Base-by-base conservation (phyloP, 2,113 vertebrate species). In the Labeo catla region DNA sequence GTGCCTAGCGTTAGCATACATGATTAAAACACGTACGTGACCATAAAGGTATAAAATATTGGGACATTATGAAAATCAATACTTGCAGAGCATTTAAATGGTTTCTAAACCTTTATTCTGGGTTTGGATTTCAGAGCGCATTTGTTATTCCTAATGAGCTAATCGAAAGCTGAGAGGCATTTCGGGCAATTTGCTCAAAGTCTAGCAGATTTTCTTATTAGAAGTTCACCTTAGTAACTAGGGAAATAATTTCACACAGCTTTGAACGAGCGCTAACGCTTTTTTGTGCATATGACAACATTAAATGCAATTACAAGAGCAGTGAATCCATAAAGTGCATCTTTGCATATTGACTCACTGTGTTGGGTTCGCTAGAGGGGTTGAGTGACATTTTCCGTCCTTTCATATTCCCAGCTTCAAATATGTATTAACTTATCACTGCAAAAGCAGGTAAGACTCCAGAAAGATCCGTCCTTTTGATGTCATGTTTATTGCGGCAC, bases 401-500 rank as follows among this genome's bases (percentile, higher is more conserved):
- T 93, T 94, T 95, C 93, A 94, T 95, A 93, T 91, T 91, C 90
- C 66, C 76, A 86, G 91, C 93, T 94, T 93, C 93, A 88, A 86
- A 88, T 87, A 92, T 93, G 93, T 94, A 93, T 91, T 91, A 91
- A 93, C 90, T 94, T 94, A 93, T 94, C 93, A 93, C 87, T 52
- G 80, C 91, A 81, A 85, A 87, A 81, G 86, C 87, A 90, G 87
- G 81, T 84, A 87, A 86, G 68, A 79, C 86, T 86, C 52, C 87
- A 73, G 86, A 79, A 87, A 88, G 76, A 88, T 87, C 78, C 70
- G 66, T 84, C 70, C 88, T 86, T 91, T 91, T 91, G 88, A 91
- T 91, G 90, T 84, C 80, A 84, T 88, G 87, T 89, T 89, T 89
- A 91, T 87, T 89, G 87, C 87, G 61, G 77, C 45, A 23, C 79